Evolutionary conservation across 2,797 vertebrate genomes (phyloP).

Genomic region (Intellagama lesueurii): DNA sequence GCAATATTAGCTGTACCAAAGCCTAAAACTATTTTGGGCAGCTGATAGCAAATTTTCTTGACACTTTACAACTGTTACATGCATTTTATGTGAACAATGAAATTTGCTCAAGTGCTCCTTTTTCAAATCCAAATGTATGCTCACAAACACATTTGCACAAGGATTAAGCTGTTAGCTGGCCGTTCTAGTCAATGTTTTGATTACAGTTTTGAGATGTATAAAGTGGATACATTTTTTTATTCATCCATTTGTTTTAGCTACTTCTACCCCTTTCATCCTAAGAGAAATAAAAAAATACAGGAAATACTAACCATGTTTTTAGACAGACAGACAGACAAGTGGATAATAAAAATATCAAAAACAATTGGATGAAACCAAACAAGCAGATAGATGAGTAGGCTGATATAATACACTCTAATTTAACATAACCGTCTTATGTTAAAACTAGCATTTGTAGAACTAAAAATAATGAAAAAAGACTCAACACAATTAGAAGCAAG

Average conservation of each 20-base stretch:
- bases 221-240: background rate
- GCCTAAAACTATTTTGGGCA: conserved; percentile 17
- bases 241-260: background rate
- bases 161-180: background rate
- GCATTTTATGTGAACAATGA: background rate
- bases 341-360: background rate
- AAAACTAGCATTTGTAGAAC: too few relatives aligned
- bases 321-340: background rate
- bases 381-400: background rate
- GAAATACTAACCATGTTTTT: background rate
- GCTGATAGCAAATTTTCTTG: background rate
- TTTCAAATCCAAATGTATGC: background rate
- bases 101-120: background rate
- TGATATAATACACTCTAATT: background rate
- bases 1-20: conserved; percentile 30
- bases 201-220: background rate
- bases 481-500: too few relatives aligned
- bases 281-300: background rate
- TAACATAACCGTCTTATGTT: background rate
- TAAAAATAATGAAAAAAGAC: too few relatives aligned
- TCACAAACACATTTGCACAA: background rate
- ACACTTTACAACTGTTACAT: background rate
- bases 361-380: background rate
- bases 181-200: background rate
- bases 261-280: background rate